Base-by-base conservation (phyloP, 2,113 vertebrate genomes). In the Sus scrofa region DNA sequence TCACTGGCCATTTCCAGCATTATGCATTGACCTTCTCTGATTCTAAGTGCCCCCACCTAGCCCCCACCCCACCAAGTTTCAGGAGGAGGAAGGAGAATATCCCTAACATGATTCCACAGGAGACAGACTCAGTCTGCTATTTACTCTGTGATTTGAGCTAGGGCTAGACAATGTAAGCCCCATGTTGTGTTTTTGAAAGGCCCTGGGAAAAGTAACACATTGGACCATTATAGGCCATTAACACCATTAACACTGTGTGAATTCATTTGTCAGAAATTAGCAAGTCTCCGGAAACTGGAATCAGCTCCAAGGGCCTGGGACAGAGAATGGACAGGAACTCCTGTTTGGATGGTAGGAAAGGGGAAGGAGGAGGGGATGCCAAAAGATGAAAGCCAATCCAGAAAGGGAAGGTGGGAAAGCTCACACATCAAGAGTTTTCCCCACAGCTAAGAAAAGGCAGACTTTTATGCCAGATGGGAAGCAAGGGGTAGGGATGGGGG, bases 171-270 rank as follows among this genome's bases (percentile, higher is more conserved):
- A 94, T 68, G 44, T 89, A 96, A 84, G n/a, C 65, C 34, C 82
- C 56, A 82, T 0, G 2, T 74, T 88, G 81, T 85, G 70, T 95
- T 97, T 97, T 94, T 95, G 82, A 97, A 96, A 96, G 83, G 60
- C 58, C 78, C 78, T 90, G 77, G 89, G 89, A 95, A 97, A 97
- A 93, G 71, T 94, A 93, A 95, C 93, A 96, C 94, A 91, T 70
- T 88, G 81, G 71, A 90, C 92, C 81, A 96, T 96, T 96, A 96
- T 14, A 90, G 56, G 91, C 71, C 87, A 96, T 95, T 97, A 97
- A 96, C 91, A 94, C 87, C 56, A 92, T 96, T 94, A 96, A 95
- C 83, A 96, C 67, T 75, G 85, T 95, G 87, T 94, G 95, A 97
- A 97, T 83, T 96, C 68, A 87, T 92, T 82, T 94, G 86, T 96